Conservation (phyloP, 2,888 invertebrate genomes). For the Cephus spinipes region DNA sequence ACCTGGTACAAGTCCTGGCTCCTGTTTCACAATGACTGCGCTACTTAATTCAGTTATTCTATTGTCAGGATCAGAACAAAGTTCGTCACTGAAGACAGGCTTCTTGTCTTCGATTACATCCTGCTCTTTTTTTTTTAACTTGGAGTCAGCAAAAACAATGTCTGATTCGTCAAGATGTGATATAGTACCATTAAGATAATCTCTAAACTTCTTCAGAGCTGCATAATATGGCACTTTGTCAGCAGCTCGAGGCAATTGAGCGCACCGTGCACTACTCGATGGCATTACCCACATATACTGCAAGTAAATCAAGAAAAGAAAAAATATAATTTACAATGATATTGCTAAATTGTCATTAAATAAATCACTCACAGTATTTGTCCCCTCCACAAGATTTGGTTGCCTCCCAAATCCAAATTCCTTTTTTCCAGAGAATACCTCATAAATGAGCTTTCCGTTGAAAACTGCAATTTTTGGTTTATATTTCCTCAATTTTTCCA, state of each 20-base stretch:
- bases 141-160: slow-evolving; percentile 84
- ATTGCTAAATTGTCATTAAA: slow-evolving; percentile 14
- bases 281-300: slow-evolving; percentile 99
- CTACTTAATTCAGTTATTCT: slow-evolving; percentile 56
- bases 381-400: slow-evolving; percentile 92
- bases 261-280: slow-evolving; percentile 96
- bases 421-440: slow-evolving; percentile 96
- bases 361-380: slow-evolving; percentile 84
- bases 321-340: not conserved
- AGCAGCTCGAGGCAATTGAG: slow-evolving; percentile 95
- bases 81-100: slow-evolving; percentile 48
- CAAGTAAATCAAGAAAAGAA: slow-evolving; percentile 44
- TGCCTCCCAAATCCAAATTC: slow-evolving; percentile 97
- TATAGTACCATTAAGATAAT: slow-evolving; percentile 90
- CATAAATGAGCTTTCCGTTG: slow-evolving; percentile 98
- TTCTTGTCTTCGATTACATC: slow-evolving; percentile 58
- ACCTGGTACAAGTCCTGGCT: slow-evolving; percentile 71
- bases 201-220: slow-evolving; percentile 94
- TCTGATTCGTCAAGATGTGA: slow-evolving; percentile 88
- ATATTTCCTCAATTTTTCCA: slow-evolving; percentile 91
- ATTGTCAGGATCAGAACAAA: slow-evolving; percentile 52
- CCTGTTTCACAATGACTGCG: slow-evolving; percentile 49
- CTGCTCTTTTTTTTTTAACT: slow-evolving; percentile 70
- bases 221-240: slow-evolving; percentile 99
- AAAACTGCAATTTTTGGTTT: slow-evolving; percentile 97